phyloP scores from a whole-genome alignment of 2,113 vertebrate genomes.

The Eulacestoma nigropectus region DNA sequence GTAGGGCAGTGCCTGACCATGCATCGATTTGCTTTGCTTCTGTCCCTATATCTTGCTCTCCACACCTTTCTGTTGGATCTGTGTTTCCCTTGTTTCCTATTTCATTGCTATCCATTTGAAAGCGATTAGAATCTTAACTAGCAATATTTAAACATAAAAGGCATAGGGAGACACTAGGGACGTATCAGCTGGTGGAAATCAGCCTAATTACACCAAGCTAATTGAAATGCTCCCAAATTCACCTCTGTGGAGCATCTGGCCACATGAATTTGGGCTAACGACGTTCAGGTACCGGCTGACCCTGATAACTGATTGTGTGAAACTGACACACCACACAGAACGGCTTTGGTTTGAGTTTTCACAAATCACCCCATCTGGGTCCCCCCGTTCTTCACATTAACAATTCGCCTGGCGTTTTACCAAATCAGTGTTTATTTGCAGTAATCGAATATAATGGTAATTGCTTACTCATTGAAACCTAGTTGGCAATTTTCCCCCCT shows the following conservation, averaged over 20 bases:
- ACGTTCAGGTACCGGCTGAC: neutral
- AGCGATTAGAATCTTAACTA: neutral
- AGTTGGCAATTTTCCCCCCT: neutral
- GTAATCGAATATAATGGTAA: neutral
- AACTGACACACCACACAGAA: neutral
- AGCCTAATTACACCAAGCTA: neutral
- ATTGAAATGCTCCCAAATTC: neutral
- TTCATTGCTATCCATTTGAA: neutral
- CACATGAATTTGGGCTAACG: neutral
- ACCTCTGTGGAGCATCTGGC: neutral
- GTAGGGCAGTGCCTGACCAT: neutral
- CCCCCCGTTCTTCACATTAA: neutral
- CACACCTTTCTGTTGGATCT: neutral
- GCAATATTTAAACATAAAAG: neutral
- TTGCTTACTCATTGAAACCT: slow-evolving; percentile 24
- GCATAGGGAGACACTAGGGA: neutral
- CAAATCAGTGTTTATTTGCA: neutral
- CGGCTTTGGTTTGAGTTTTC: neutral
- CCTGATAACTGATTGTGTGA: neutral
- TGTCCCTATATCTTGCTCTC: neutral
- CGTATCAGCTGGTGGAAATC: neutral
- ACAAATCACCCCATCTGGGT: neutral
- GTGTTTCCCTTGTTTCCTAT: neutral
- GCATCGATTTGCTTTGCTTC: neutral
- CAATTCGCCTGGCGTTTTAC: neutral